Conservation (phyloP, 2,797 vertebrate species). For the Eurystomus glaucurus region DNA sequence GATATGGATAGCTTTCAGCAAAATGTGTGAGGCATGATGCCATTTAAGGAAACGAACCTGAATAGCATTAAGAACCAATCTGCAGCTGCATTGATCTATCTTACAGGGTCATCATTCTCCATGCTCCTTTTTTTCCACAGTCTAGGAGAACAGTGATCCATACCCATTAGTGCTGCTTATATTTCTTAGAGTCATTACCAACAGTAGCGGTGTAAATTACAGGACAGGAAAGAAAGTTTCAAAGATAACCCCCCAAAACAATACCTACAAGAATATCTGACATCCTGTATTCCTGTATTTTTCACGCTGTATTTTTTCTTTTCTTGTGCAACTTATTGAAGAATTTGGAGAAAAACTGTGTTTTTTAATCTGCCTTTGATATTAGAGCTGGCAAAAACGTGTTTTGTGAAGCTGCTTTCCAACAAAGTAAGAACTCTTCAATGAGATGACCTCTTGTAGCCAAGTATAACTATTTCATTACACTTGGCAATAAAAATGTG, state of each 20-base stretch:
- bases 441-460: neutral
- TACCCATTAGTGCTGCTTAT: constrained; percentile 5
- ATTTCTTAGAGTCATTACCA: constrained; percentile 14
- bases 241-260: neutral
- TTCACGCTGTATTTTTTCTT: neutral
- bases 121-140: neutral
- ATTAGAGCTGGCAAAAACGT: neutral
- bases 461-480: neutral
- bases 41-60: constrained; percentile 37
- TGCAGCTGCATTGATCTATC: constrained; percentile 26
- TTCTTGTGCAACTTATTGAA: neutral
- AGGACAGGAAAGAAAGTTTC: neutral
- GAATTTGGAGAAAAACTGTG: neutral
- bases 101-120: neutral
- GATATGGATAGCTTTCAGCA: constrained; percentile 40
- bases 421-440: neutral
- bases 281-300: neutral
- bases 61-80: neutral
- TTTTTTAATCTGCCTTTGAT: neutral
- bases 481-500: accelerated
- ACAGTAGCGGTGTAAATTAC: neutral
- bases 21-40: constrained; percentile 13
- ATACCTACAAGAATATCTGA: neutral
- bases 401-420: neutral
- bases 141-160: constrained; percentile 12